Conservation (phyloP, 2,888 invertebrate genomes). For the Mycalesis mineus region DNA sequence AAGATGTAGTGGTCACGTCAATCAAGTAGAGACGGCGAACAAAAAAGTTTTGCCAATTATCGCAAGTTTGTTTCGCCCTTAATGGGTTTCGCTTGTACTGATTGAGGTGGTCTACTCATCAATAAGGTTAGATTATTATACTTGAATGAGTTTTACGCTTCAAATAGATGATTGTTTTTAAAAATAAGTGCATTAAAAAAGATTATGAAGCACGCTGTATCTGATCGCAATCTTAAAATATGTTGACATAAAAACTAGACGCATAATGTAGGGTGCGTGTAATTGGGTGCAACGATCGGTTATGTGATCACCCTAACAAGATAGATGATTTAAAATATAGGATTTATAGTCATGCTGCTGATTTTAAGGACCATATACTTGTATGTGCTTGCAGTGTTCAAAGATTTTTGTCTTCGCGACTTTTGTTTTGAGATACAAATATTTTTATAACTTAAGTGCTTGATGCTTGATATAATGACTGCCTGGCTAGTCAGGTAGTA, state of each 20-base stretch:
- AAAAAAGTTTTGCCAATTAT: conserved; percentile 68
- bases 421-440: no score
- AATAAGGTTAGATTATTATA: conserved; percentile 13
- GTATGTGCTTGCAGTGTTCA: no score
- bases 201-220: conserved; percentile 3
- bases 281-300: not conserved
- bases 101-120: conserved; percentile 43
- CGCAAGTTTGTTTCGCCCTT: conserved; percentile 54
- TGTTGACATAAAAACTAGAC: conserved; percentile 4
- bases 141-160: conserved; percentile 12
- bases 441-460: no score
- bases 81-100: conserved; percentile 72
- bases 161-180: conserved; percentile 3
- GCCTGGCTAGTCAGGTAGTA: no score
- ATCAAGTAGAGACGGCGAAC: conserved; percentile 59
- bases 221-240: conserved; percentile 1
- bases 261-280: not conserved
- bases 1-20: conserved; percentile 72
- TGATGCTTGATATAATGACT: no score
- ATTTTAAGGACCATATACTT: no score
- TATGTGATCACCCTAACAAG: not conserved
- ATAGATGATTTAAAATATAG: no score
- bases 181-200: not conserved
- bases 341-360: no score
- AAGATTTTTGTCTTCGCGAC: no score